Conservation (phyloP, 2,888 invertebrate genomes). For the Cerceris rybyensis region DNA sequence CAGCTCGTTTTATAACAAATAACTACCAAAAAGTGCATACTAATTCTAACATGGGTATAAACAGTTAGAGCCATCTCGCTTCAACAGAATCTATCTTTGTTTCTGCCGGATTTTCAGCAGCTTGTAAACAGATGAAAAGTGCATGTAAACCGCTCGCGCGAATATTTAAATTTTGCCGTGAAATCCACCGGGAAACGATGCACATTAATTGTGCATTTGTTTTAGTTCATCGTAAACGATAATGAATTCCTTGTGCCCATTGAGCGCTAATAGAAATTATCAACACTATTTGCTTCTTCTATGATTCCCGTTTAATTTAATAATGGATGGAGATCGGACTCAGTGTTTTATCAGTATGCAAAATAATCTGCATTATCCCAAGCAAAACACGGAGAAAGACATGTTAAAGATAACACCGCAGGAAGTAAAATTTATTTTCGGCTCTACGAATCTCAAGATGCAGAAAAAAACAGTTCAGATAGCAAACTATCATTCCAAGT, state of each 20-base stretch:
- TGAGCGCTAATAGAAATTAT: too few species aligned
- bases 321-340: neutral
- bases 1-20: constrained; percentile 15
- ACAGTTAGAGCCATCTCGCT: constrained; percentile 32
- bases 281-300: too few species aligned
- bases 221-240: neutral
- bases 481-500: constrained; percentile 30
- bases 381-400: neutral
- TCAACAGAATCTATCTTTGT: constrained; percentile 39
- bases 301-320: too few species aligned
- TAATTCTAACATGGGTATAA: constrained; percentile 28
- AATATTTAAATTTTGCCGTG: constrained; percentile 14
- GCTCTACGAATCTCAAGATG: constrained; percentile 17
- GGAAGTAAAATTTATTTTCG: constrained; percentile 31
- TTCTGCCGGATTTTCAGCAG: constrained; percentile 19
- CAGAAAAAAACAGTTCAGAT: constrained; percentile 32
- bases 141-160: constrained; percentile 20
- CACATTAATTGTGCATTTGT: constrained; percentile 17
- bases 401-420: constrained; percentile 19
- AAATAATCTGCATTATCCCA: neutral
- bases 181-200: constrained; percentile 9
- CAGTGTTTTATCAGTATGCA: neutral
- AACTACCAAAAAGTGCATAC: constrained; percentile 35
- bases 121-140: constrained; percentile 31
- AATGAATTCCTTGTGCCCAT: too few species aligned